phyloP scores from a whole-genome alignment of 2,888 invertebrate species.

The Augochlorella aurata region DNA sequence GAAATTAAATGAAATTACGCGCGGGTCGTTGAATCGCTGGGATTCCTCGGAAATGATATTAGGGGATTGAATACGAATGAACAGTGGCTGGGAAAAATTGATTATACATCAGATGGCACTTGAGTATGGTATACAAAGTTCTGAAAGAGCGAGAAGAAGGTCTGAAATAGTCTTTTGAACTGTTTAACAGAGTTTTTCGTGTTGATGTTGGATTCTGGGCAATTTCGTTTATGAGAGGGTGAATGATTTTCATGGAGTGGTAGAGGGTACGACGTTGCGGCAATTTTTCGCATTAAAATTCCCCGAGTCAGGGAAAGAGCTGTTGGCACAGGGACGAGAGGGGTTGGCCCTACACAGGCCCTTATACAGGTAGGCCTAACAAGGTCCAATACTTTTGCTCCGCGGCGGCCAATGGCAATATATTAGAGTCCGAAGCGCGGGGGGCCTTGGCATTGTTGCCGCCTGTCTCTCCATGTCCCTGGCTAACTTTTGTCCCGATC shows the following conservation, averaged over 20 bases:
- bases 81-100: too few species aligned
- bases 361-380: slow-evolving; percentile 81
- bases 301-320: slow-evolving; percentile 75
- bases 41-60: neutral
- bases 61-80: too few species aligned
- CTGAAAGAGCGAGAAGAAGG: neutral
- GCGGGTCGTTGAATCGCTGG: neutral
- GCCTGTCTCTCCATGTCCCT: slow-evolving; percentile 69
- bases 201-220: neutral
- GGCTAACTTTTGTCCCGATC: slow-evolving; percentile 76
- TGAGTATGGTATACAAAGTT: neutral
- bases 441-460: slow-evolving; percentile 80
- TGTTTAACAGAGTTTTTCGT: neutral
- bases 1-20: neutral
- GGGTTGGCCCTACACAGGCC: slow-evolving; percentile 67
- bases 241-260: slow-evolving; percentile 1
- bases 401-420: slow-evolving; percentile 77
- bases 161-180: neutral
- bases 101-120: neutral
- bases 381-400: slow-evolving; percentile 80
- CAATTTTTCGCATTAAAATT: slow-evolving; percentile 81
- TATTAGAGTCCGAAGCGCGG: slow-evolving; percentile 80
- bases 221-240: neutral
- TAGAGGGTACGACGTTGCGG: slow-evolving; percentile 8
- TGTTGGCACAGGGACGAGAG: slow-evolving; percentile 63